Conservation (phyloP, 2,113 vertebrate genomes). For the Pelecanoides urinatrix region DNA sequence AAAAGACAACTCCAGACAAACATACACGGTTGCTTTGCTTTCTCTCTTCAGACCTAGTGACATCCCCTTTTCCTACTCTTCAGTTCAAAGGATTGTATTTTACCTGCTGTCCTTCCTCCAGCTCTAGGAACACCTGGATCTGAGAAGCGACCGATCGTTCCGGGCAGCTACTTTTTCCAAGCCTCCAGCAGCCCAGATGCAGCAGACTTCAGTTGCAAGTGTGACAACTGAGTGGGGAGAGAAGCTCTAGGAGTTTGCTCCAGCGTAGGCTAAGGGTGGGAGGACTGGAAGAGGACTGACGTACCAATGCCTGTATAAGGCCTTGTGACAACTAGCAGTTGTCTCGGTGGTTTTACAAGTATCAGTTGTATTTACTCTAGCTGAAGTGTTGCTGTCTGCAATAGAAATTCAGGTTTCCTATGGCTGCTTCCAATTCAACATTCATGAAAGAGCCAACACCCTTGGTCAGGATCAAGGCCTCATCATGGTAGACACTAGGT, state of each 20-base stretch:
- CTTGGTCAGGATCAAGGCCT: slow-evolving; percentile 27
- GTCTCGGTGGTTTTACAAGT: slow-evolving; percentile 20
- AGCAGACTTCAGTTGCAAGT: background rate
- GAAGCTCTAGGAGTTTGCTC: background rate
- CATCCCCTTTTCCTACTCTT: background rate
- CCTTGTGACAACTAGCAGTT: slow-evolving; percentile 8
- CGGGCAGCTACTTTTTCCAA: background rate
- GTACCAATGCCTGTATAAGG: background rate
- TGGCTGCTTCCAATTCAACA: background rate
- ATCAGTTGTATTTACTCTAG: slow-evolving; percentile 27
- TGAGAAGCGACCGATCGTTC: rapidly evolving
- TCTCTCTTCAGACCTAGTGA: background rate
- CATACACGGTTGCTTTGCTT: background rate
- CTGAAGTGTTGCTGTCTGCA: background rate
- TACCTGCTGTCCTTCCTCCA: background rate
- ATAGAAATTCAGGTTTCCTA: slow-evolving; percentile 2
- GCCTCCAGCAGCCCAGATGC: background rate
- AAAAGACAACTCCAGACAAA: background rate
- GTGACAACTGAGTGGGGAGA: background rate
- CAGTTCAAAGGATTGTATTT: background rate
- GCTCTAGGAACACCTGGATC: background rate
- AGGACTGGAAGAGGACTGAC: background rate
- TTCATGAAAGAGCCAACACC: slow-evolving; percentile 31
- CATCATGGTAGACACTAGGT: background rate
- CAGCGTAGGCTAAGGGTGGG: background rate